Percentiles rank a stretch among this genome's conserved stretches.
Evolutionary conservation across 2,888 invertebrate species (phyloP).

Genomic region (Eilema depressum): DNA sequence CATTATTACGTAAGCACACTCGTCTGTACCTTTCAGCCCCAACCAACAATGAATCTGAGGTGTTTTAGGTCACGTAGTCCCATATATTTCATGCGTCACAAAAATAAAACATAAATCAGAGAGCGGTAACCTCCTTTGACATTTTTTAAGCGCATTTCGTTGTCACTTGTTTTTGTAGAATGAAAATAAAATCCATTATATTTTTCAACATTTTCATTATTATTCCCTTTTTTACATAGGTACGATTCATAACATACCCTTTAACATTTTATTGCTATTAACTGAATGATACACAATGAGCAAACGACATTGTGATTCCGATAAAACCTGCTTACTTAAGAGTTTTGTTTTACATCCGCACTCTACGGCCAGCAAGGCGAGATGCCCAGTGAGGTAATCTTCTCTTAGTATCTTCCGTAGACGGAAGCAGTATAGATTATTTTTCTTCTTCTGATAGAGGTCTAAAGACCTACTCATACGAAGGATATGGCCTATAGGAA

Average conservation of each 20-base stretch:
- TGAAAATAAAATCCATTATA: conserved; percentile 23
- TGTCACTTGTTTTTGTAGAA: conserved; percentile 38
- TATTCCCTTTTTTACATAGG: conserved; percentile 4
- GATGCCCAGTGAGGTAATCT: neutral
- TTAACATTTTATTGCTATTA: neutral
- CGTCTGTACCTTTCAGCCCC: conserved; percentile 19
- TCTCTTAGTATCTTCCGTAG: too few relatives aligned
- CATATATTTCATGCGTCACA: conserved; percentile 49
- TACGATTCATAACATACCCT: neutral
- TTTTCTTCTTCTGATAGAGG: too few relatives aligned
- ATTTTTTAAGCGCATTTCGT: conserved; percentile 45
- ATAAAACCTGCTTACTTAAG: neutral
- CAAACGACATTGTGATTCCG: neutral
- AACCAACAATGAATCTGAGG: conserved; percentile 45
- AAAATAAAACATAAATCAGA: conserved; percentile 50
- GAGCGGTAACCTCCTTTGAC: conserved; percentile 33
- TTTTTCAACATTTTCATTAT: conserved; percentile 20
- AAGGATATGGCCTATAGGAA: too few relatives aligned
- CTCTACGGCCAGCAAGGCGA: neutral
- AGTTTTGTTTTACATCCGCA: neutral
- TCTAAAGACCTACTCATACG: too few relatives aligned
- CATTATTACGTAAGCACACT: conserved; percentile 17
- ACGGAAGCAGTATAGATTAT: too few relatives aligned
- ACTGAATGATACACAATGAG: neutral
- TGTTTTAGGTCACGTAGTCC: conserved; percentile 38